Base-by-base conservation (phyloP, 2,888 invertebrate genomes). In the Pomacea canaliculata region DNA sequence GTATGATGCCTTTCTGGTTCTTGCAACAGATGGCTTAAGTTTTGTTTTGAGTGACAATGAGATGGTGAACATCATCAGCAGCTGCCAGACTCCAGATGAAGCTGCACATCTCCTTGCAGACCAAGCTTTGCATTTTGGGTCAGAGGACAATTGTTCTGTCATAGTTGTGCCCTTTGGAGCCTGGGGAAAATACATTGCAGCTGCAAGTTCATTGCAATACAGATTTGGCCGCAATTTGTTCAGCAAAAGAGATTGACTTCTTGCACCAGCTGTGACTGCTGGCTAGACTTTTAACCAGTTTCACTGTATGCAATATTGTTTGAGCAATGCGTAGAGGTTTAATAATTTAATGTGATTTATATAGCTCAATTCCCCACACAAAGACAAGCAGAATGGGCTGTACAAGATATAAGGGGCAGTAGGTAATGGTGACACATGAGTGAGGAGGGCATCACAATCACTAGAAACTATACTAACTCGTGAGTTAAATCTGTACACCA, bases 111-210 rank as follows among this genome's bases (percentile, higher is more conserved):
- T 90, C 67, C 83, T 92, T 7, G 90, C 91, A 5, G 92, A 92
- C 81, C 91, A 92, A 85, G 92, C 92, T 1, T 85, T 92, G 77
- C 91, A 92, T 76, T 92, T 91, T 85, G 92, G 92, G 9, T 91
- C 92, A 7, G 92, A 92, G 78, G 92, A 92, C 86, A 92, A 92
- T 85, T 87, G 91, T 60, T 92, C 92, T 5, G 91, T 91, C 48
- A 81, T 92, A 19, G 89, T 92, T 19, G 85, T 92, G 10, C 92
- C 92, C 8, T 91, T 92, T 78, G 92, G 92, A 12, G 91, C 92
- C 1, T 92, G 92, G 92, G 92, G 92, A 49, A 92, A 91, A 81
- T 91, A 85, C 80, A 84, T 84, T n/a, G 81, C 79, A 19, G 80
- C 85, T 4, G 80, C 84, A 7, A 77, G 82, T 18, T 81, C 83